Conservation (phyloP, 2,113 vertebrate species). For the Crotophaga sulcirostris region DNA sequence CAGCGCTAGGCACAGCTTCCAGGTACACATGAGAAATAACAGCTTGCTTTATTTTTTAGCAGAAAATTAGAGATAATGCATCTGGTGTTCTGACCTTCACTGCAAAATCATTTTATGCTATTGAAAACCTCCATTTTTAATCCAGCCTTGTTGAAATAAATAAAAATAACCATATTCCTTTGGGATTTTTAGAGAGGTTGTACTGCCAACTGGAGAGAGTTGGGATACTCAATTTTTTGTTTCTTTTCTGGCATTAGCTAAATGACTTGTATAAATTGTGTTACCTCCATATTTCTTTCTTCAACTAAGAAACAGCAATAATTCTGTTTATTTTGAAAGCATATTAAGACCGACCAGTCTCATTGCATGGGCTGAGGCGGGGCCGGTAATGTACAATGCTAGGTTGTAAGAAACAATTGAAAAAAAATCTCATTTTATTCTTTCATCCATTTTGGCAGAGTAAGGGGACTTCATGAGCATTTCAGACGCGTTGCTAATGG, state of each 20-base stretch:
- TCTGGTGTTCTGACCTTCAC: background rate
- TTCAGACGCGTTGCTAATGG: background rate
- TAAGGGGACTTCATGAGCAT: background rate
- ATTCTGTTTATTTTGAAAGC: background rate
- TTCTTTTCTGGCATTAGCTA: background rate
- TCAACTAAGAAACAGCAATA: background rate
- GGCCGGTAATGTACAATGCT: background rate
- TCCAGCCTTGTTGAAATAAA: background rate
- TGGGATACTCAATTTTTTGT: background rate
- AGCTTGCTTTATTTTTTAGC: background rate
- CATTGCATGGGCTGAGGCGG: background rate
- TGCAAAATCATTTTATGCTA: background rate
- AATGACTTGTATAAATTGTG: background rate
- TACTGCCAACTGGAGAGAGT: background rate
- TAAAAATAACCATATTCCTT: background rate
- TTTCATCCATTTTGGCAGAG: background rate
- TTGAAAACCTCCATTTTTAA: background rate
- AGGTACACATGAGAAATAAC: conserved; percentile 79
- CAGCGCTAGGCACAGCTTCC: conserved; percentile 96
- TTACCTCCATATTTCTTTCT: background rate
- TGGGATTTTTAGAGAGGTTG: background rate
- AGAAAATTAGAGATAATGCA: background rate
- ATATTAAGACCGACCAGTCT: background rate
- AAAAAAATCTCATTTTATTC: background rate
- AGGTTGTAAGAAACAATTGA: background rate